Conservation (phyloP, 2,888 invertebrate genomes). For the Dryococelus australis region DNA sequence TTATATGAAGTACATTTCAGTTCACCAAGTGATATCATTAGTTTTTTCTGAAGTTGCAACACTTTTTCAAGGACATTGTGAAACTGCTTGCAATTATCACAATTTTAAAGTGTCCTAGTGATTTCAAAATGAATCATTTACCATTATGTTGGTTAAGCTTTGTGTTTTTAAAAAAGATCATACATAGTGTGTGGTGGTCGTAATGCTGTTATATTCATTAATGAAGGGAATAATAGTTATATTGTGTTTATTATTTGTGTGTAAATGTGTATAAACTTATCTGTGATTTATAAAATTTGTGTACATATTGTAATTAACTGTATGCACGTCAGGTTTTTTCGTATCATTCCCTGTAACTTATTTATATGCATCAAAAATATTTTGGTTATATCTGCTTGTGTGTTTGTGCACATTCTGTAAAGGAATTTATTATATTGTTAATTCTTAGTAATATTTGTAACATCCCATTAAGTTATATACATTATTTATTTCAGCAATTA, state of each 20-base stretch:
- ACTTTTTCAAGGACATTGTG: too few relatives aligned
- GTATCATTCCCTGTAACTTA: not conserved
- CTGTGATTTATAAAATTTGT: not conserved
- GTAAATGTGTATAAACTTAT: not conserved
- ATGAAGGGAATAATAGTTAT: not conserved
- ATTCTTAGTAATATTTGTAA: not conserved
- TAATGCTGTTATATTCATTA: not conserved
- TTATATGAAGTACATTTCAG: too few relatives aligned
- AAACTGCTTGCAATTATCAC: too few relatives aligned
- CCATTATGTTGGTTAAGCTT: not conserved
- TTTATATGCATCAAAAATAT: not conserved
- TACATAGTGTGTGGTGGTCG: not conserved
- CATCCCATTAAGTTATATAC: not conserved
- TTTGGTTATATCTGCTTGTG: not conserved
- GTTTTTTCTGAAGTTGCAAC: too few relatives aligned
- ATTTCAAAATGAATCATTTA: not conserved
- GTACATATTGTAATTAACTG: constrained; percentile 16
- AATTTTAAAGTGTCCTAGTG: not conserved
- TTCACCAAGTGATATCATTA: too few relatives aligned
- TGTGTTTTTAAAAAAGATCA: not conserved
- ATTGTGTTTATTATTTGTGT: not conserved
- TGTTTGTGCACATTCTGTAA: not conserved
- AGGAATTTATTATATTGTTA: not conserved
- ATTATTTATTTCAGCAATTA: not conserved
- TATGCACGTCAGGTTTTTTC: not conserved